phyloP scores from a whole-genome alignment of 2,113 vertebrate species.

The Meriones unguiculatus region DNA sequence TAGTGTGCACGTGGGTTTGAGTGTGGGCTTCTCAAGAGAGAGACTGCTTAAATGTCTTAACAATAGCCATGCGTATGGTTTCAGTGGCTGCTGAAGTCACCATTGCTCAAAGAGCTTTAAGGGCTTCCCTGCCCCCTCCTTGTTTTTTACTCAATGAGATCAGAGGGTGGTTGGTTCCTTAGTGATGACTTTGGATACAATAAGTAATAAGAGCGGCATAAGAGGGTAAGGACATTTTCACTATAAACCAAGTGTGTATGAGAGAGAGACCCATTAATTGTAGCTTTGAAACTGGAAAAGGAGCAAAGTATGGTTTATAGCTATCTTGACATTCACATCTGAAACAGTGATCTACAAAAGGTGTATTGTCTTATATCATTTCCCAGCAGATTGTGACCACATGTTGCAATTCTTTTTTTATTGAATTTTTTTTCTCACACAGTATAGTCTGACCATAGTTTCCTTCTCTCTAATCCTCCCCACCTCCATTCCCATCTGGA shows the following conservation, averaged over 20 bases:
- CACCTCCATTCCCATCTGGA: neutral
- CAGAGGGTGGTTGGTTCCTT: neutral
- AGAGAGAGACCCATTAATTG: too few species aligned
- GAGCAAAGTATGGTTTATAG: neutral
- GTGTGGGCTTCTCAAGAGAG: neutral
- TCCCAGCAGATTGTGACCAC: neutral
- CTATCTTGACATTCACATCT: neutral
- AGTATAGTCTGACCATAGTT: neutral
- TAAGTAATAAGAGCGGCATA: neutral
- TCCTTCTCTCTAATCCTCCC: neutral
- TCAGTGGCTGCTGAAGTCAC: neutral
- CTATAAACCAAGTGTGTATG: neutral
- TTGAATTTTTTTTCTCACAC: neutral
- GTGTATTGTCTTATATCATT: neutral
- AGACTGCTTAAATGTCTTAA: neutral
- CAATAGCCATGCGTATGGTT: too few species aligned
- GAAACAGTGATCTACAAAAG: neutral
- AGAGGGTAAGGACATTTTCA: too few species aligned
- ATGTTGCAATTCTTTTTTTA: neutral
- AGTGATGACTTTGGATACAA: neutral
- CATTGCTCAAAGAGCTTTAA: neutral
- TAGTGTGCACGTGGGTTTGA: too few species aligned
- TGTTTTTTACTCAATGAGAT: neutral
- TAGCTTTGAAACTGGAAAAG: neutral
- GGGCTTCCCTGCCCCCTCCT: too few species aligned